Conservation (phyloP, 1,140 invertebrate species). For the Trissolcus basalis region DNA sequence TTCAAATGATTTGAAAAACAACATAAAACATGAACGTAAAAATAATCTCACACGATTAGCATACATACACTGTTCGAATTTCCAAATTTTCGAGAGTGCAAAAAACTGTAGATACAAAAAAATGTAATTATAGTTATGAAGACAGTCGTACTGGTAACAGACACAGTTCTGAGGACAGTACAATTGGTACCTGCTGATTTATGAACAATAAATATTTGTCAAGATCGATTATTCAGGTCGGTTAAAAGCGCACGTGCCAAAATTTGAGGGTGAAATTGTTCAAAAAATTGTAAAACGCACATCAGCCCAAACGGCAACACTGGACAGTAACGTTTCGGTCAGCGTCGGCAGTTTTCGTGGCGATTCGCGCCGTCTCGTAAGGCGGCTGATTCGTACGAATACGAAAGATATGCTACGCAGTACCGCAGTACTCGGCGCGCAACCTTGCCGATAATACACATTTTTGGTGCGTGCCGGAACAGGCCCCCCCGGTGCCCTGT, state of each 20-base stretch:
- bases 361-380: conserved; percentile 6
- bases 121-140: too few species aligned
- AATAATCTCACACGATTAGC: too few species aligned
- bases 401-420: conserved; percentile 55
- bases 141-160: too few species aligned
- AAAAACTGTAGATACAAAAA: too few species aligned
- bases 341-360: conserved; percentile 9
- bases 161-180: too few species aligned
- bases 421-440: conserved; percentile 66
- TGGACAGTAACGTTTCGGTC: conserved; percentile 16
- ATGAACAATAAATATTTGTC: too few species aligned
- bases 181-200: too few species aligned
- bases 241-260: neutral
- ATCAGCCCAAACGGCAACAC: conserved; percentile 35
- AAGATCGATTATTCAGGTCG: neutral
- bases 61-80: too few species aligned
- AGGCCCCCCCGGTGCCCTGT: too few species aligned
- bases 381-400: conserved; percentile 20
- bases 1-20: too few species aligned
- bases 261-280: conserved; percentile 5
- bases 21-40: too few species aligned
- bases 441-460: conserved; percentile 67
- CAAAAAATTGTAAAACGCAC: conserved; percentile 32
- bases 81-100: too few species aligned
- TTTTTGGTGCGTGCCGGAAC: conserved; percentile 10